phyloP scores from a whole-genome alignment of 2,797 vertebrate species.

The Acanthis flammea region DNA sequence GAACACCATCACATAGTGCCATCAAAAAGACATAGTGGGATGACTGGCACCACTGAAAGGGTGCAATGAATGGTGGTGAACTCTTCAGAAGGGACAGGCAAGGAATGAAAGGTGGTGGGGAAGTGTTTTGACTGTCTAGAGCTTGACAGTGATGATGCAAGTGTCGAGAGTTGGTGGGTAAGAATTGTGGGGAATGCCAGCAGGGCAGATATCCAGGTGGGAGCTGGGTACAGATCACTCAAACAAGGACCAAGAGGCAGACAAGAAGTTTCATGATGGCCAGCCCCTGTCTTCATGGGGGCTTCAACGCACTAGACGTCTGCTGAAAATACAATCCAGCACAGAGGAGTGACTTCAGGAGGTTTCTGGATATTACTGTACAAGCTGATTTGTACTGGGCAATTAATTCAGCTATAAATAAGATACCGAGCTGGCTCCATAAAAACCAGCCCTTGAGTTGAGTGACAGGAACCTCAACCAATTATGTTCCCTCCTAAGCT shows the following conservation, averaged over 20 bases:
- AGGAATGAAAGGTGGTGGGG: not conserved
- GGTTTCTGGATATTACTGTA: not conserved
- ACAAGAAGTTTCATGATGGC: not conserved
- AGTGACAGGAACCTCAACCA: too few relatives aligned
- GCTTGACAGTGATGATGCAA: not conserved
- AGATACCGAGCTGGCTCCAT: too few relatives aligned
- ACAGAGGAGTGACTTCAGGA: not conserved
- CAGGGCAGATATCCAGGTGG: not conserved
- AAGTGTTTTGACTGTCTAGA: not conserved
- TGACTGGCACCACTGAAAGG: not conserved
- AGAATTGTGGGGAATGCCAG: not conserved
- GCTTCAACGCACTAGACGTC: not conserved
- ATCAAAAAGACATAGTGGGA: not conserved
- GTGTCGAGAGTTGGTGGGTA: accelerated
- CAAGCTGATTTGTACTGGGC: too few relatives aligned
- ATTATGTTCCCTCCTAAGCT: too few relatives aligned
- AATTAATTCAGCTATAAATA: too few relatives aligned
- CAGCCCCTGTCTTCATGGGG: not conserved
- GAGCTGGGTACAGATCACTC: not conserved
- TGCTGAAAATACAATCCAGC: not conserved
- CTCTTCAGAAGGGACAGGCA: not conserved
- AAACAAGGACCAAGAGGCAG: not conserved
- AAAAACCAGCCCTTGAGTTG: too few relatives aligned
- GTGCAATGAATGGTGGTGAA: too few relatives aligned
- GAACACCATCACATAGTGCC: not conserved